These are phyloP conservation scores for Pipistrellus nathusii DNA, from an alignment of 2,797 vertebrate species.

Conservation along the genomic window DNA sequence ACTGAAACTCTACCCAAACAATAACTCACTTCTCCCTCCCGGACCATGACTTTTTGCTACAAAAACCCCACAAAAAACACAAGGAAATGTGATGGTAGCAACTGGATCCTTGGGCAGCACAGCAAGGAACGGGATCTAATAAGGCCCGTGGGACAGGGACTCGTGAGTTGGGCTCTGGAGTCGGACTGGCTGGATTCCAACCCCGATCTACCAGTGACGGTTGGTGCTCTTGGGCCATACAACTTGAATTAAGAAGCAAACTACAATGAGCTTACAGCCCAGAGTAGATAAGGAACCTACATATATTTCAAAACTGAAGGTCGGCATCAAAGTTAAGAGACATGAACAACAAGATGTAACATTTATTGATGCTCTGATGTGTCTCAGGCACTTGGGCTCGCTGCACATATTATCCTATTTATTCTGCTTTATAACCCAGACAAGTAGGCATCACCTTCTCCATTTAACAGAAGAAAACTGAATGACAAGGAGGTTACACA, in stretches of 20 bases:
- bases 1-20: constrained; percentile 23
- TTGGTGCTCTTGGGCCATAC: not conserved
- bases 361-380: not conserved
- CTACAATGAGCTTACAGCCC: constrained; percentile 9
- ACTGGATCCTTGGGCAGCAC: not conserved
- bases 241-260: constrained; percentile 32
- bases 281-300: not conserved
- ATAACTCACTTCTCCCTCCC: not conserved
- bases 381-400: not conserved
- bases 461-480: constrained; percentile 31
- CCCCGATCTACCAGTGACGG: not conserved
- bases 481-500: not conserved
- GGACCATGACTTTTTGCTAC: not conserved
- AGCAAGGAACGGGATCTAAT: not conserved
- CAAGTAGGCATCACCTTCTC: constrained; percentile 13
- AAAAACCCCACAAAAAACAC: not conserved
- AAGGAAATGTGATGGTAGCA: not conserved
- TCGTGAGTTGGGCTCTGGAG: not conserved
- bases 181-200: not conserved
- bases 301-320: constrained; percentile 37
- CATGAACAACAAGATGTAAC: not conserved
- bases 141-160: not conserved
- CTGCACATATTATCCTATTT: not conserved
- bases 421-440: constrained; percentile 16
- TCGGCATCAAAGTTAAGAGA: not conserved